Evolutionary conservation across 1,140 invertebrate species (phyloP), one percentile per base, ranked within the genome.

Genomic region (Papilio polytes): DNA sequence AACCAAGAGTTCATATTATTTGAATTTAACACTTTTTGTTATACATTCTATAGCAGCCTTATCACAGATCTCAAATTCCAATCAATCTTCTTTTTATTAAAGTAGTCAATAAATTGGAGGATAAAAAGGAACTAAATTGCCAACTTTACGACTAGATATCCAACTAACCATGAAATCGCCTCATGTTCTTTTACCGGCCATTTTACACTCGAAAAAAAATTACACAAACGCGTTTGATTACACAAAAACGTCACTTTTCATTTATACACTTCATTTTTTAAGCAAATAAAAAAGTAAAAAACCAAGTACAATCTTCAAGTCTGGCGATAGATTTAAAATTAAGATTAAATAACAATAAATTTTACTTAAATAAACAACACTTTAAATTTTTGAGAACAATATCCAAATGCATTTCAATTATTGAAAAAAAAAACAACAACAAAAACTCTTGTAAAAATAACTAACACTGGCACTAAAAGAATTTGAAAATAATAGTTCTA

Each of bases 111-210:
- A 41, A 8, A 6, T 41, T 41, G 36, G 6, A 41, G 36, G 0
- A 8, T 8, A 41, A 41, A 41, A 41, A 41, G 6, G 36, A 41
- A 41, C 6, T 7, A 41, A 36, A 31, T 70, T 66, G 36, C 15
- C 51, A n/a, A 63, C 36, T 63, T 59, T 10, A 56, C 31, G 26
- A 77, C 9, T 31, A 56, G 22, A 81, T 26, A 78, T 76, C 84
- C 86, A 92, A 94, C 92, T 92, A 92, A 94, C 93, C 93, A 94
- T 94, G 91, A 92, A 94, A 93, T 92, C 87, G 89, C 87, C 85
- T 94, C 91, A 93, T 94, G 89, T 91, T 91, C 84, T 89, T 86
- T 92, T 92, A 80, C 87, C 89, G 88, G 89, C 90, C 90, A 93
- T 94, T 93, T 93, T 91, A 91, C 92, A 91, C 91, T 85, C 74